Base-by-base conservation (phyloP, 2,888 invertebrate genomes). In the Pocota personata region DNA sequence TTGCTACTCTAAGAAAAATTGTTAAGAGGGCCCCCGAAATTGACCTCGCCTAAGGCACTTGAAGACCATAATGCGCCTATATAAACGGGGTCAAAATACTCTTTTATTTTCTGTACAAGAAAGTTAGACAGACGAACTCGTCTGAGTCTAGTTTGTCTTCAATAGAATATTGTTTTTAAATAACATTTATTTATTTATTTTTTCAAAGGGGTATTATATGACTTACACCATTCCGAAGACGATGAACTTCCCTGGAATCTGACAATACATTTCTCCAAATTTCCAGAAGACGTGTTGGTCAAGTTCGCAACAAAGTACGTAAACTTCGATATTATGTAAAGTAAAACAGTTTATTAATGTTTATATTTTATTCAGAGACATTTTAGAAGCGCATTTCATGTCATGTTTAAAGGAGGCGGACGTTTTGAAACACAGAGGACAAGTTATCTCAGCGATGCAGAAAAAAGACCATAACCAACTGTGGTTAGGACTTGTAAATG, bases 371-470 rank as follows among this genome's bases (percentile, higher is more conserved):
- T 94, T 69, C 90, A 97, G 97, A 92, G 98, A 99, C 91, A 94
- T 96, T 12, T 96, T 99, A 14, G 98, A 99, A 93, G 95, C 98
- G 2, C 96, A 98, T 92, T 99, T 98, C 92, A 96, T 99, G 95
- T 96, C 98, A 19, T 97, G 97, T 87, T 94, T 99, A 7, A 99
- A 99, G 93, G 99, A 99, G 93, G 99, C 99, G 0, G 99, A 99
- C 93, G 97, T 97, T n/a, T 93, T 99, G 50, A 99, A 99, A 92
- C 99, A 99, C 91, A 94, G 97, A 88, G 97, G 97, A 6, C 96
- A 97, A 92, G 95, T 98, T 16, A 96, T 97, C 89, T 96, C 97
- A 30, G 95, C 95, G 86, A 98, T 98, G 98, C 97, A 97, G 90
- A 98, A 98, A 90, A 98, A 98, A 91, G 99, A 99, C 90, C 99